Evolutionary conservation across 2,113 vertebrate genomes (phyloP).

Genomic region (Montifringilla adamsi): DNA sequence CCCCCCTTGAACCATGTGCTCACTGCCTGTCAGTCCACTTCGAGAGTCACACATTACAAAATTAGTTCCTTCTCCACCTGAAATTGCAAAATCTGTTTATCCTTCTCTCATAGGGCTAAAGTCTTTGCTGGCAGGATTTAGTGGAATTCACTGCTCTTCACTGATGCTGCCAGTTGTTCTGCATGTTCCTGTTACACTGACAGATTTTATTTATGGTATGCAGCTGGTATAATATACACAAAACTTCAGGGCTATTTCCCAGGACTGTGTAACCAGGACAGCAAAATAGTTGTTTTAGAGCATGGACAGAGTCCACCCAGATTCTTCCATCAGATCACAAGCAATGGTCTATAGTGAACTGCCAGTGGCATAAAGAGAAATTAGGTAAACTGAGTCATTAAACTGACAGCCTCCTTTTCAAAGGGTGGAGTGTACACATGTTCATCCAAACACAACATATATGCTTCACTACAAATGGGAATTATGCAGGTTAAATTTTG

Average conservation of each 20-base stretch:
- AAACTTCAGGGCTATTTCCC: neutral
- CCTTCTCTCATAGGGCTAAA: neutral
- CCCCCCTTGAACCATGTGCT: rapidly evolving
- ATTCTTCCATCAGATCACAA: neutral
- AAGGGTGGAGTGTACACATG: rapidly evolving
- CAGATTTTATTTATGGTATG: neutral
- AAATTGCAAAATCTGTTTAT: neutral
- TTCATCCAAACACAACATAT: neutral
- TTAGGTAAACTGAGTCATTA: rapidly evolving
- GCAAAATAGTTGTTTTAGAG: neutral
- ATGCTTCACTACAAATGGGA: neutral
- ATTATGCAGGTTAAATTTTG: neutral
- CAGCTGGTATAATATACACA: neutral
- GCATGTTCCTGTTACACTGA: neutral
- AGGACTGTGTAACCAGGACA: neutral
- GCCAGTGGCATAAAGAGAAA: neutral
- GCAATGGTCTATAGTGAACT: neutral
- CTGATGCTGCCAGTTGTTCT: neutral
- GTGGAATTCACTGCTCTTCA: neutral
- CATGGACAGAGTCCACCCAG: neutral
- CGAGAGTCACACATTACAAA: neutral
- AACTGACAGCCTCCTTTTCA: neutral
- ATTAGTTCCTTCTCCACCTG: neutral
- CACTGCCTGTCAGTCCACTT: neutral
- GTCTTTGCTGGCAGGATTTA: neutral